Percentiles rank a stretch among this genome's conserved stretches.
These are phyloP conservation scores for Telenomus remus DNA, from an alignment of 1,140 invertebrate genomes.

Conservation along the genomic window DNA sequence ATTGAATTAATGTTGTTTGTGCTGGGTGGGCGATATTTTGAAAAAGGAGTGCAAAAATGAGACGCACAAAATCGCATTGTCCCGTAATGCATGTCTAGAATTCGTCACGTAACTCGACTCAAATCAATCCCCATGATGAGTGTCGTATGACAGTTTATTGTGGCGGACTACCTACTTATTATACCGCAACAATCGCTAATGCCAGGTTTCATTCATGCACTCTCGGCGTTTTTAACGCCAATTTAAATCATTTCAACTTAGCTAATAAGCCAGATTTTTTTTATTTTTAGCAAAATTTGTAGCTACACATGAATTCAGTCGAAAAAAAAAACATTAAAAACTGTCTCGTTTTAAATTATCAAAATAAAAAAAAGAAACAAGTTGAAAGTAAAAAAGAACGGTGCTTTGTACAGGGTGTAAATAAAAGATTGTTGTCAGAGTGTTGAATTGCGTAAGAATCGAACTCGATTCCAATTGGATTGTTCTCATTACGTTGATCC, in stretches of 20 bases:
- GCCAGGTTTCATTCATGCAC: slow-evolving; percentile 50
- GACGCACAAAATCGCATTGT: slow-evolving; percentile 13
- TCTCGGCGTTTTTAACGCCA: slow-evolving; percentile 1
- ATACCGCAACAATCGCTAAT: slow-evolving; percentile 60
- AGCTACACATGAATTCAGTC: no score
- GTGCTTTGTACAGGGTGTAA: no score
- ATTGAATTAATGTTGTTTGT: background rate
- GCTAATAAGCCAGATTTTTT: no score
- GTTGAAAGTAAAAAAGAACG: no score
- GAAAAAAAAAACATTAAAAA: no score
- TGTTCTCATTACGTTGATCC: slow-evolving; percentile 44
- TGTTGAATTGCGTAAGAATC: slow-evolving; percentile 48
- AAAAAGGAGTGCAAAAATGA: background rate
- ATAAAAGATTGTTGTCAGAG: slow-evolving; percentile 5
- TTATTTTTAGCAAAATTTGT: no score
- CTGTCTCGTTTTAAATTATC: no score
- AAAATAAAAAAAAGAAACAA: no score
- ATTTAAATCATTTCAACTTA: no score
- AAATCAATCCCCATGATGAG: slow-evolving; percentile 42
- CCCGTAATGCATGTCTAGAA: slow-evolving; percentile 12
- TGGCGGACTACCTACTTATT: slow-evolving; percentile 69
- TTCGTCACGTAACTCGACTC: slow-evolving; percentile 48
- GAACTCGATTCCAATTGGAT: slow-evolving; percentile 48
- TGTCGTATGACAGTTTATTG: slow-evolving; percentile 49
- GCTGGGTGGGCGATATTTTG: no score